Base-by-base conservation (phyloP, 53 echinoderm and acorn worm genomes). In the Holothuria leucospilota region DNA sequence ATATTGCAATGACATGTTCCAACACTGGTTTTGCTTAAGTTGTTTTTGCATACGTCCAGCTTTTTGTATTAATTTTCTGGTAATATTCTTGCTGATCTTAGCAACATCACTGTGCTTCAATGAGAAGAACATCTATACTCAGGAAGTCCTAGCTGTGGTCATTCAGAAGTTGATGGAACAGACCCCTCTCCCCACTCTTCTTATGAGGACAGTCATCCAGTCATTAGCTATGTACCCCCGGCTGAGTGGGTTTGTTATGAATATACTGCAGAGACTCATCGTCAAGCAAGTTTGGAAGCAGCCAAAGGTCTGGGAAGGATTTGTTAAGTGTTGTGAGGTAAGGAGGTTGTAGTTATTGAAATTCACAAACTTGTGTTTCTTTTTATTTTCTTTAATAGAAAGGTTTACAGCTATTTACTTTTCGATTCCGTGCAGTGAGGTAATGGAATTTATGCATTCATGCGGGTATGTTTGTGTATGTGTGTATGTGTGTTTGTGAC, bases 321-420 rank as follows among this genome's bases (percentile, higher is more conserved):
- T 99, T 34, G 91, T 99, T 85, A 99, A 99, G 82, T 99, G 99
- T 79, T 99, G 99, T 62, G 95, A 99, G 94, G 99, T 99, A 82
- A 87, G 93, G 3, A 69, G 7, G 7, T 10, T 83, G 69, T 26
- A 69, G 30, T 69, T 20, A 21, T 25, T 7, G 6, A 39, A 39
- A 21, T 78, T 34, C 15, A 78, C 2, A 53, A 78, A 56, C 9
- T 16, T 46, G 24, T 46, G 34, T 34, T 34, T 1, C 34, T 34
- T 4, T 51, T 78, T 52, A 20, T 40, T 27, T 72, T 74, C 24
- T 69, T n/a, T 46, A 65, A 65, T 11, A 0, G 24, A 2, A 3
- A 34, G 34, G 3, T 34, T 34, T 34, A 34, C 34, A 34, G 3
- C 1, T 34, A 2, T 34, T 34, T 34, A 2, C 34, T 3, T 34